phyloP scores from a whole-genome alignment of 2,797 vertebrate genomes.

The Lutra lutra region DNA sequence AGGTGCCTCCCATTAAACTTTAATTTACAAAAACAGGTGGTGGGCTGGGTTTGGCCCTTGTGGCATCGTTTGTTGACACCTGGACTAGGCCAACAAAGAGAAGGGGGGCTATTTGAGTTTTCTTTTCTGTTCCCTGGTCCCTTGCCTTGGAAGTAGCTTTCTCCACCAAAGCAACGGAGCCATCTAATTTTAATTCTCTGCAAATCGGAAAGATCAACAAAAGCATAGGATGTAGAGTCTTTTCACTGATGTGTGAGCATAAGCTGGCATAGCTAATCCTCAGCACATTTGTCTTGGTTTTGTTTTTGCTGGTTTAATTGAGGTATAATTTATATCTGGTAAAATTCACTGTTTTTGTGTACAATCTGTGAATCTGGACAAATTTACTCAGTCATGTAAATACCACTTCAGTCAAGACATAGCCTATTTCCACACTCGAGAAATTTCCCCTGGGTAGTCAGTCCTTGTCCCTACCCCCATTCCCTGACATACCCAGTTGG shows the following conservation, averaged over 20 bases:
- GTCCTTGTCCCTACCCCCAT: background rate
- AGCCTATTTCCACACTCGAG: background rate
- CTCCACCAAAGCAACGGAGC: background rate
- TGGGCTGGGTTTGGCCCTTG: background rate
- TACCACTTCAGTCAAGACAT: background rate
- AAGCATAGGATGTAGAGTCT: background rate
- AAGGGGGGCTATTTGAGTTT: constrained; percentile 19
- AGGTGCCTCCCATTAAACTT: background rate
- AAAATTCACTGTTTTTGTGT: background rate
- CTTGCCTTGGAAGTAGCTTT: constrained; percentile 43
- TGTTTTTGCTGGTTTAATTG: background rate
- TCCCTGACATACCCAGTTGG: background rate
- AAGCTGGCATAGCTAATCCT: background rate
- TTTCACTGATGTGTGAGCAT: background rate
- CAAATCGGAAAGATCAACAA: constrained; percentile 19
- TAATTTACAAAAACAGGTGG: background rate
- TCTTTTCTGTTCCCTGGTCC: background rate
- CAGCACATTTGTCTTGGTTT: background rate
- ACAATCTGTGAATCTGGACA: background rate
- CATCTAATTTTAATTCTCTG: constrained; percentile 44
- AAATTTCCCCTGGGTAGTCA: background rate
- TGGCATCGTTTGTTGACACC: background rate
- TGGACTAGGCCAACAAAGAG: background rate
- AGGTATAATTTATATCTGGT: background rate
- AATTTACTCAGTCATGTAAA: background rate